phyloP scores from a whole-genome alignment of 2,797 vertebrate species.

The Brachyalestes nurse region DNA sequence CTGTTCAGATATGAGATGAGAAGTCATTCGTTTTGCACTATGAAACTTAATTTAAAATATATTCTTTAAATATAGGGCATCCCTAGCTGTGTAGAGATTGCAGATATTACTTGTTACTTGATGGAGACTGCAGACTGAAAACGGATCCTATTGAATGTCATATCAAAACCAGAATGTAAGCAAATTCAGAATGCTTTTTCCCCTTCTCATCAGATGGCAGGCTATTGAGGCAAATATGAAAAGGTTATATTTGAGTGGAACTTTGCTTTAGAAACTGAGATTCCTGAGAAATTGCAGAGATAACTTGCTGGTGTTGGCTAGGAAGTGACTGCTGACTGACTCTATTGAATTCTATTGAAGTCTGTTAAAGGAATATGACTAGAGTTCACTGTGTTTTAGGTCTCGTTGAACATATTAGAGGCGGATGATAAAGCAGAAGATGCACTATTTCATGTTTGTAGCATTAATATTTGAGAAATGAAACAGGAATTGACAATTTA shows the following conservation, averaged over 20 bases:
- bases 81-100: not conserved
- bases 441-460: not conserved
- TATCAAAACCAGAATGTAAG: not conserved
- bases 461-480: not conserved
- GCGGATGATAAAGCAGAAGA: not conserved
- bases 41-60: not conserved
- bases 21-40: not conserved
- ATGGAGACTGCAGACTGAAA: not conserved
- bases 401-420: not conserved
- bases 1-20: too few relatives aligned
- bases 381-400: not conserved
- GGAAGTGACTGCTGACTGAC: not conserved
- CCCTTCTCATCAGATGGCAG: not conserved
- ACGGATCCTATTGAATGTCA: not conserved
- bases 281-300: not conserved
- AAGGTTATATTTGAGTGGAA: slow-evolving; percentile 2
- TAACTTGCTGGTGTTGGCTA: not conserved
- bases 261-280: not conserved
- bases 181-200: not conserved
- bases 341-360: not conserved
- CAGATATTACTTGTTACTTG: not conserved
- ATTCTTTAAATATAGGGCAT: not conserved
- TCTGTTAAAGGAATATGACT: too few relatives aligned
- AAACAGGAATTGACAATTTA: not conserved
- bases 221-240: slow-evolving; percentile 12